Percentiles rank a stretch among this genome's conserved stretches.
Evolutionary conservation across 2,888 invertebrate species (phyloP).

Genomic region (Uloborus plumipes): DNA sequence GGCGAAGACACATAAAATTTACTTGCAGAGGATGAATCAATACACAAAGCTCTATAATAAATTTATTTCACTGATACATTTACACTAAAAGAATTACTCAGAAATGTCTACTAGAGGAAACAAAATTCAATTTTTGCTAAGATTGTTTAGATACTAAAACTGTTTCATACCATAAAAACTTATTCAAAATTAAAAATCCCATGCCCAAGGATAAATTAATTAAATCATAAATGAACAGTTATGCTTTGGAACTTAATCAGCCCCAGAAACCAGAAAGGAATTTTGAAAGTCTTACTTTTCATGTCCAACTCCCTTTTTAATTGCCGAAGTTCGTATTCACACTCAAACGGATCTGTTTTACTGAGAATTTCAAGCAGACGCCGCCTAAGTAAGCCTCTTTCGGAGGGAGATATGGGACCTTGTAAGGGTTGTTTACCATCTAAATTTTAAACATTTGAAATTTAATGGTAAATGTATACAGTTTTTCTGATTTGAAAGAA

Average conservation of each 20-base stretch:
- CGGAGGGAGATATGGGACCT: constrained; percentile 41
- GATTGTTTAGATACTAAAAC: too few species aligned
- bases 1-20: too few species aligned
- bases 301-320: constrained; percentile 70
- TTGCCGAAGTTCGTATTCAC: constrained; percentile 70
- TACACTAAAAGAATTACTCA: too few species aligned
- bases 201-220: too few species aligned
- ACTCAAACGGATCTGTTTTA: constrained; percentile 69
- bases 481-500: too few species aligned
- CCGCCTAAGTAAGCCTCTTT: constrained; percentile 67
- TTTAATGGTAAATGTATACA: background rate
- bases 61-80: too few species aligned
- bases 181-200: too few species aligned
- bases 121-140: too few species aligned
- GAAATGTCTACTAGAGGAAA: too few species aligned
- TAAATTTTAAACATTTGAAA: constrained; percentile 11
- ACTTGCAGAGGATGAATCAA: too few species aligned
- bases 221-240: constrained; percentile 28
- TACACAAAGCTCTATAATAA: too few species aligned
- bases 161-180: too few species aligned
- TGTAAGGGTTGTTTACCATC: constrained; percentile 33
- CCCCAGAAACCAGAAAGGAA: background rate
- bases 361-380: constrained; percentile 71
- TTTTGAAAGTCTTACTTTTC: constrained; percentile 67
- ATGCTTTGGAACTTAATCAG: constrained; percentile 64